phyloP scores from a whole-genome alignment of 2,888 invertebrate genomes.

The Philereme transversata region DNA sequence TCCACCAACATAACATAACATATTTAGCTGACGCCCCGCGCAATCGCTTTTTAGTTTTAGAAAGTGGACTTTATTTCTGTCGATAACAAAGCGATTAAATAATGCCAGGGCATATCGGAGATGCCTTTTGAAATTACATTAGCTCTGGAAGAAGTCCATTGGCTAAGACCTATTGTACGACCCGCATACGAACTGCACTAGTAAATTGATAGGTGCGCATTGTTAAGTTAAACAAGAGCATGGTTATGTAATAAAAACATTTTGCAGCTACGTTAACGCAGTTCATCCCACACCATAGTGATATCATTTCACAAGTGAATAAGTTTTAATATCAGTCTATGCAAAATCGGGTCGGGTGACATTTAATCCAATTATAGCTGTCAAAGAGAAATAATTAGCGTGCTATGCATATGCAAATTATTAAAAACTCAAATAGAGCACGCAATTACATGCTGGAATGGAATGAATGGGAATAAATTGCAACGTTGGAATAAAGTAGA shows the following conservation, averaged over 20 bases:
- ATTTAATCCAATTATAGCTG: too few species aligned
- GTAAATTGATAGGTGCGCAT: conserved; percentile 12
- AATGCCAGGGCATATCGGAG: neutral
- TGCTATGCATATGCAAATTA: too few species aligned
- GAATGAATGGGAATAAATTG: too few species aligned
- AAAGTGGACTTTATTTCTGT: neutral
- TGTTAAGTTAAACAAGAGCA: conserved; percentile 7
- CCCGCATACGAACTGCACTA: conserved; percentile 19
- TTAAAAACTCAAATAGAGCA: too few species aligned
- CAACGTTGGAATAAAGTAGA: too few species aligned
- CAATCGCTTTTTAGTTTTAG: conserved; percentile 1
- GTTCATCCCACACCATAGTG: neutral
- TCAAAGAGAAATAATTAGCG: too few species aligned
- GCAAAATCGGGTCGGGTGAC: too few species aligned
- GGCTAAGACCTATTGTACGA: conserved; percentile 4
- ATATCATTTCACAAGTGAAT: too few species aligned
- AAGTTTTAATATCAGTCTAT: too few species aligned
- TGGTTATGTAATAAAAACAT: neutral
- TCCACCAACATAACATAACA: too few species aligned
- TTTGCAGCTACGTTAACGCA: neutral
- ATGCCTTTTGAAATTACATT: conserved; percentile 8
- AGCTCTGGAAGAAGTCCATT: neutral
- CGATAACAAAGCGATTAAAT: neutral
- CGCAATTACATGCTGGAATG: too few species aligned
- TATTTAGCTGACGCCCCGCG: neutral